Conservation (phyloP, 2,888 invertebrate genomes). For the Carabus problematicus region DNA sequence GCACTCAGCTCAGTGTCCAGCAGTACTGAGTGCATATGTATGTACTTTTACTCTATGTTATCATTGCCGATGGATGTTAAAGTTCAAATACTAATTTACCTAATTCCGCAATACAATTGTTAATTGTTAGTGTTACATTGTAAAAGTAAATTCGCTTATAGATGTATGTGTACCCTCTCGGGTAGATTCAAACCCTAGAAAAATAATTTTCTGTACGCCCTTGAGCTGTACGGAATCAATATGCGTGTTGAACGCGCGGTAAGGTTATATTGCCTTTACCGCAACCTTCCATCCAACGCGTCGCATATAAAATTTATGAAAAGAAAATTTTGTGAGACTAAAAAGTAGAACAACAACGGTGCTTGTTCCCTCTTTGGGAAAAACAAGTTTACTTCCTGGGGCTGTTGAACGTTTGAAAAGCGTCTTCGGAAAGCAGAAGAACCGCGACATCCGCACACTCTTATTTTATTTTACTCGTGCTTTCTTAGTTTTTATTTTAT, state of each 20-base stretch:
- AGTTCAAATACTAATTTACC: too few relatives aligned
- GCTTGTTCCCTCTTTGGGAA: constrained; percentile 6
- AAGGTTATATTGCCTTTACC: constrained; percentile 28
- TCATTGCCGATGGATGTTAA: too few relatives aligned
- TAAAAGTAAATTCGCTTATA: too few relatives aligned
- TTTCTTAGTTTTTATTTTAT: constrained; percentile 5
- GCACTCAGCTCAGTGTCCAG: background rate
- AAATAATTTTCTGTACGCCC: constrained; percentile 22
- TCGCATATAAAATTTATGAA: constrained; percentile 54
- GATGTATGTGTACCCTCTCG: background rate
- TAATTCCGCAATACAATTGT: too few relatives aligned
- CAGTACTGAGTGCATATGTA: background rate
- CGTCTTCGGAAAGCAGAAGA: background rate
- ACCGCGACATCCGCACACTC: background rate
- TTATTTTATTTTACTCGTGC: constrained; percentile 18
- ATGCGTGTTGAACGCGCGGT: constrained; percentile 11
- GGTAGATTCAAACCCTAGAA: constrained; percentile 23
- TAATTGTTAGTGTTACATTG: too few relatives aligned
- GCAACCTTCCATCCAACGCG: constrained; percentile 43
- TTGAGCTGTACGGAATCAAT: constrained; percentile 26
- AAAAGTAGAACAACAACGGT: constrained; percentile 35
- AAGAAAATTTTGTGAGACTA: constrained; percentile 48
- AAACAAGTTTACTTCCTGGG: constrained; percentile 21
- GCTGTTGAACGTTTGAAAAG: constrained; percentile 2
- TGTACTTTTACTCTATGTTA: too few relatives aligned